Percentiles rank a stretch among this genome's conserved stretches.
These are phyloP conservation scores for Ceryle rudis DNA, from an alignment of 2,797 vertebrate genomes.

Conservation along the genomic window DNA sequence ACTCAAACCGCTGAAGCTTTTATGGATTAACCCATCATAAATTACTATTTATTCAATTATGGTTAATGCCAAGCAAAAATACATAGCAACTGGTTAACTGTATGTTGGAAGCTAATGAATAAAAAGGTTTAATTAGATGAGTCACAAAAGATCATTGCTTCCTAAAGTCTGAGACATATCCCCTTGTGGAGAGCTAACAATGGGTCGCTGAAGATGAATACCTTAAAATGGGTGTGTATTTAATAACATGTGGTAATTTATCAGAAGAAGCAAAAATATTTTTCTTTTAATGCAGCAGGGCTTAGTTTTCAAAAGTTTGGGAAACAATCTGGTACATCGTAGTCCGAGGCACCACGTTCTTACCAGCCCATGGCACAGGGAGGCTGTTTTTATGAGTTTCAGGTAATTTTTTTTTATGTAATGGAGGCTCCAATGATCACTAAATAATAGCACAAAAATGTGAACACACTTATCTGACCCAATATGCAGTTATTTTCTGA, in stretches of 20 bases:
- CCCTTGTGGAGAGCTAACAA: neutral
- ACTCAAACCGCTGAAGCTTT: neutral
- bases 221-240: neutral
- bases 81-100: neutral
- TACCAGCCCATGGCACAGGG: neutral
- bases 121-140: neutral
- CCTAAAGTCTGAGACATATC: neutral
- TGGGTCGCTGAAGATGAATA: neutral
- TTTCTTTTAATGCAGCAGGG: neutral
- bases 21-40: neutral
- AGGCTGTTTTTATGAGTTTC: neutral
- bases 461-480: neutral
- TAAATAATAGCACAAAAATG: neutral
- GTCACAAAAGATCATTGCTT: conserved; percentile 15
- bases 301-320: neutral
- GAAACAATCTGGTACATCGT: neutral
- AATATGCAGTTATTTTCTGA: neutral
- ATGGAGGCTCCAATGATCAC: neutral
- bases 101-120: neutral
- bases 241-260: neutral
- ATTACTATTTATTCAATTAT: neutral
- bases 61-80: neutral
- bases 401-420: neutral
- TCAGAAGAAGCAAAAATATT: neutral
- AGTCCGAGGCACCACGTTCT: neutral